Percentiles rank a stretch among this genome's conserved stretches.
Conservation (phyloP, 2,797 vertebrate species). For the Diglossa cyanea region DNA sequence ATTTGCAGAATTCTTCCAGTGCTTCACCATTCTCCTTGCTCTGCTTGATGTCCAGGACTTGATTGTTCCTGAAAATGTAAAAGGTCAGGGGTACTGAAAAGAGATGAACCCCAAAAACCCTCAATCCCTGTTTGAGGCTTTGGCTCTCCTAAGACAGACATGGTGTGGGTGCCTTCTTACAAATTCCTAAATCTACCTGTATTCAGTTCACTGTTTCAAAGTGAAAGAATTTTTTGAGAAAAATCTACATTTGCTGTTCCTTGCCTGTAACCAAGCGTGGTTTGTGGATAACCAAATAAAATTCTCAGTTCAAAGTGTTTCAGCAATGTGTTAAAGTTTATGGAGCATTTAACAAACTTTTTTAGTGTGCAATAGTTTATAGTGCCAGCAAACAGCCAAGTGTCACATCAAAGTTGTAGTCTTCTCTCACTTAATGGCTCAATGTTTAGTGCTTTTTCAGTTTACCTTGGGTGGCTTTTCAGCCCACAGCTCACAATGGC, state of each 20-base stretch:
- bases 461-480: constrained; percentile 22
- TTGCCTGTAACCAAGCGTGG: neutral
- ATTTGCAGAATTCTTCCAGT: neutral
- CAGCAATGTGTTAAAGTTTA: constrained; percentile 57
- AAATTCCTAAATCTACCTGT: neutral
- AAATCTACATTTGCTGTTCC: neutral
- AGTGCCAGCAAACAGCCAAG: constrained; percentile 11
- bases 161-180: too few relatives aligned
- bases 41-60: neutral
- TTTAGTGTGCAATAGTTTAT: constrained; percentile 24
- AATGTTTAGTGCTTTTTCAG: neutral
- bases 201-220: neutral
- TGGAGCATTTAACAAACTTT: constrained; percentile 66
- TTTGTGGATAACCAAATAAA: constrained; percentile 1
- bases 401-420: constrained; percentile 10
- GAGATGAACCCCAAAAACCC: neutral
- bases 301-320: neutral
- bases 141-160: neutral
- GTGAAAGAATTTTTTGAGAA: neutral
- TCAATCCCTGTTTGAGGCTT: neutral
- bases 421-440: neutral
- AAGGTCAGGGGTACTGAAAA: neutral
- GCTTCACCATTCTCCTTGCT: neutral
- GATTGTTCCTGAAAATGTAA: neutral
- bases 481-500: neutral